Evolutionary conservation across 2,797 vertebrate genomes (phyloP), one percentile per base, ranked within the genome.

Genomic region (Aldrovandia affinis): DNA sequence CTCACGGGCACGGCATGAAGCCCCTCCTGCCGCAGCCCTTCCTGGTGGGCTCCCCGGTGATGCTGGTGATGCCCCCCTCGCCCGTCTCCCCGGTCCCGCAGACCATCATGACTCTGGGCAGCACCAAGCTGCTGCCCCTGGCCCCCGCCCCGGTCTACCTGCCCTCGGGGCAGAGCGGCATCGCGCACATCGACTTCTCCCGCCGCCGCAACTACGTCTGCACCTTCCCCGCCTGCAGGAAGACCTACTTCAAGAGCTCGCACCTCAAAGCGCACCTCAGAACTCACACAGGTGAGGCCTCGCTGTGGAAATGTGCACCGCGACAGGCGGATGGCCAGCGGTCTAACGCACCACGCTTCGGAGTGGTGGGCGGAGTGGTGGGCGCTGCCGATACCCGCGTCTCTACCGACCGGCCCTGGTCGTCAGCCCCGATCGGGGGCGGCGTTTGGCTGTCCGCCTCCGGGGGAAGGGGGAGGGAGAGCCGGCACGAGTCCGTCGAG

Each of bases 181-280:
- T 82, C 52, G 30, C 88, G 0, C 90, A 97, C 91, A 91, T 96
- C 85, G 98, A 99, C 94, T 99, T 99, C 84, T 98, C 96, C 68
- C 96, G 98, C 84, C 94, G 98, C 87, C 97, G 98, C 57, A 99
- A 98, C 92, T 99, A 99, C 0, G 91, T 99, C 28, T 99, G 98
- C 86, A 97, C 89, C 93, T 99, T 98, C 81, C 94, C 96, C 0
- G 97, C 97, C 70, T 99, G 98, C 93, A 96, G 96, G 89, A 99
- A 99, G 93, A 99, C 98, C 0, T 99, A 99, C 89, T 99, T 99
- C 92, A 99, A 99, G 92, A 99, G 98, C 83, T 99, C 98, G 0
- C 98, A 99, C 89, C 98, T 99, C 86, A 99, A 99, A 92, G 98
- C 98, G 80, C 98, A 99, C 86, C 96, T 99, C n/a, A 96, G 98